Conservation (phyloP, 2,113 vertebrate species). For the Sceloporus undulatus region DNA sequence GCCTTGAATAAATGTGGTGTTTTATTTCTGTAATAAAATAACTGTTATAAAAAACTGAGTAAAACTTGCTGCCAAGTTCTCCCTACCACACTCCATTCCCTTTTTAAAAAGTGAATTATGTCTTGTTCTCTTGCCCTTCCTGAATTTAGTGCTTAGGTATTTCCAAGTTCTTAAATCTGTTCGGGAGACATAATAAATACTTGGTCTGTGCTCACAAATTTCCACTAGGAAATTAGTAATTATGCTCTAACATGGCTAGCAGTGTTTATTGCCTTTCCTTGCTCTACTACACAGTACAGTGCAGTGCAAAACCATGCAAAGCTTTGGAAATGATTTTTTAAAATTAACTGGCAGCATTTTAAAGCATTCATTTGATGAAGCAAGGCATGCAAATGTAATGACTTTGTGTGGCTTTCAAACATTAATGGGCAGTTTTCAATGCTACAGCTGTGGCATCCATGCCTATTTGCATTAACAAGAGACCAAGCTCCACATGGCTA, state of each 20-base stretch:
- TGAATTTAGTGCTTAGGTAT: slow-evolving; percentile 24
- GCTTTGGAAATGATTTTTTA: slow-evolving; percentile 32
- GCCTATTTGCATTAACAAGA: not conserved
- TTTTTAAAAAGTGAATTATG: slow-evolving; percentile 5
- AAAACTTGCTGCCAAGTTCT: slow-evolving; percentile 43
- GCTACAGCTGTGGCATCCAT: not conserved
- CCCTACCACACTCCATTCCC: not conserved
- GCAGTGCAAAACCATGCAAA: not conserved
- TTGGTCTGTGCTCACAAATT: not conserved
- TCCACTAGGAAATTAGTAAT: slow-evolving; percentile 37
- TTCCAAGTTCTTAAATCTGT: not conserved
- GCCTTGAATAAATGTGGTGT: not conserved
- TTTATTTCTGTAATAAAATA: slow-evolving; percentile 31
- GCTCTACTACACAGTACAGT: slow-evolving; percentile 3
- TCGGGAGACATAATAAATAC: slow-evolving; percentile 18
- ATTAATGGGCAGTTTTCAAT: not conserved
- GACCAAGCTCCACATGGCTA: no score
- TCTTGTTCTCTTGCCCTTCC: not conserved
- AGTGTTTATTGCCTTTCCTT: slow-evolving; percentile 33
- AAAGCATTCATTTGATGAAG: not conserved
- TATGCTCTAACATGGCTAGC: slow-evolving; percentile 9
- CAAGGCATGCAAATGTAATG: not conserved
- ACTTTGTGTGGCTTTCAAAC: not conserved
- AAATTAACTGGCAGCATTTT: slow-evolving; percentile 12
- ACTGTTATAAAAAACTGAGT: slow-evolving; percentile 9